Evolutionary conservation across 2,888 invertebrate species (phyloP).

Genomic region (Dolichomitus sp.): DNA sequence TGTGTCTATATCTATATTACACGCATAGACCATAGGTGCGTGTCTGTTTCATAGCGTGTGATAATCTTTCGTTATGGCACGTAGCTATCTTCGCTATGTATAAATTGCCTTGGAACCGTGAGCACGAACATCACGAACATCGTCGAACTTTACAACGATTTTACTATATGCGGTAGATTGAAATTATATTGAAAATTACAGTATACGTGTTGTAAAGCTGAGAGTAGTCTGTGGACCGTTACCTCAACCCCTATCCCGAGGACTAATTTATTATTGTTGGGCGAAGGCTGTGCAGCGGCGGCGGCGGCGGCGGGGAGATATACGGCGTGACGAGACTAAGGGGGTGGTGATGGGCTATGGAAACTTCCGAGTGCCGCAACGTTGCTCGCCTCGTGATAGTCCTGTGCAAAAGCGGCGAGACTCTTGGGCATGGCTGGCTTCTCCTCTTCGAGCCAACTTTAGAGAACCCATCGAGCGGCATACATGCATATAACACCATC

Average conservation of each 20-base stretch:
- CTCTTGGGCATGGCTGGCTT: neutral
- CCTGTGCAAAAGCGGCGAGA: slow-evolving; percentile 13
- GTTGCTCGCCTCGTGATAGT: neutral
- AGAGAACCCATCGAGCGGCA: neutral
- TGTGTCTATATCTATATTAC: neutral
- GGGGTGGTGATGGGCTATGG: slow-evolving; percentile 33
- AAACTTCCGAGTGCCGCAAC: slow-evolving; percentile 31
- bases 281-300: slow-evolving; percentile 17
- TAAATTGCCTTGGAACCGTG: slow-evolving; percentile 8
- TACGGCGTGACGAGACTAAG: neutral
- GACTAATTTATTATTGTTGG: slow-evolving; percentile 55
- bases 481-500: slow-evolving; percentile 9
- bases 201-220: slow-evolving; percentile 7
- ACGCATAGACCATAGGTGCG: slow-evolving; percentile 30
- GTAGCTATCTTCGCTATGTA: neutral
- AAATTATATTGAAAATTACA: slow-evolving; percentile 55
- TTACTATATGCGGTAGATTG: slow-evolving; percentile 23
- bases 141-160: slow-evolving; percentile 25
- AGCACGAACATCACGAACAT: slow-evolving; percentile 44
- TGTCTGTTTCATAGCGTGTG: slow-evolving; percentile 26
- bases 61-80: neutral
- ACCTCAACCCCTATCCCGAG: neutral
- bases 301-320: no score
- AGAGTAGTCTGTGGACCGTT: neutral
- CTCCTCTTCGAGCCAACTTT: slow-evolving; percentile 19